A percentile compares a stretch with the other conserved stretches of the same genome.
These are phyloP conservation scores for Amphipyra tragopoginis DNA, from an alignment of 2,888 invertebrate species.

Conservation along the genomic window DNA sequence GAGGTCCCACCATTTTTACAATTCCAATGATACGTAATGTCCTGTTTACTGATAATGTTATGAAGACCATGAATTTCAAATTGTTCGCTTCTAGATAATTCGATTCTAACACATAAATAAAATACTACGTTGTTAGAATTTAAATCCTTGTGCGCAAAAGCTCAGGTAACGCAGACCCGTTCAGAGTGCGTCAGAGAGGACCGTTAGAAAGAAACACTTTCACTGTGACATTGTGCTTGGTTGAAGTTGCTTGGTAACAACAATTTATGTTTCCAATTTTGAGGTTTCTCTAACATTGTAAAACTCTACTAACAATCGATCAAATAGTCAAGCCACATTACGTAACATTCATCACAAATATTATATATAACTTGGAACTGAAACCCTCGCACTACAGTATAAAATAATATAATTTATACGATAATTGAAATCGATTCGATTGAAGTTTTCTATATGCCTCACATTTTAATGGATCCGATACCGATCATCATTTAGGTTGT, in stretches of 20 bases:
- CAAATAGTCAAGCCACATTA: constrained; percentile 7
- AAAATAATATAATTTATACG: constrained; percentile 15
- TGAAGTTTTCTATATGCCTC: constrained; percentile 21
- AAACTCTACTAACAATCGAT: constrained; percentile 6
- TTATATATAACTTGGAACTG: constrained; percentile 3
- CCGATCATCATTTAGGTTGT: constrained; percentile 17
- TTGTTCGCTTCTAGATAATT: constrained; percentile 18
- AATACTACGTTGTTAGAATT: constrained; percentile 25
- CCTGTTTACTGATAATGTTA: constrained; percentile 20
- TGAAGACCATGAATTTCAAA: constrained; percentile 38
- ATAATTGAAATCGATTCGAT: constrained; percentile 37
- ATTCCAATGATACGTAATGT: constrained; percentile 19
- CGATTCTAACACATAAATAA: constrained; percentile 24
- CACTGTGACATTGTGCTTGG: constrained; percentile 47
- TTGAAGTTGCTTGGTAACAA: constrained; percentile 22
- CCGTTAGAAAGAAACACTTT: constrained; percentile 66
- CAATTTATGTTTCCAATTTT: constrained; percentile 16
- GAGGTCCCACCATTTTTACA: constrained; percentile 17
- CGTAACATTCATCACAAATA: constrained; percentile 20
- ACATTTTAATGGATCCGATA: constrained; percentile 19
- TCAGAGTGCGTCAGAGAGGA: constrained; percentile 44
- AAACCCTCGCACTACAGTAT: constrained; percentile 4
- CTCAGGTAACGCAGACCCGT: constrained; percentile 30
- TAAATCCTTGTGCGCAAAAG: constrained; percentile 33
- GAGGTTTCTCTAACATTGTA: constrained; percentile 9